A percentile compares a stretch with the other conserved stretches of the same genome.
These are phyloP conservation scores for Stenoptilia bipunctidactyla DNA, from an alignment of 2,888 invertebrate species.

Conservation along the genomic window DNA sequence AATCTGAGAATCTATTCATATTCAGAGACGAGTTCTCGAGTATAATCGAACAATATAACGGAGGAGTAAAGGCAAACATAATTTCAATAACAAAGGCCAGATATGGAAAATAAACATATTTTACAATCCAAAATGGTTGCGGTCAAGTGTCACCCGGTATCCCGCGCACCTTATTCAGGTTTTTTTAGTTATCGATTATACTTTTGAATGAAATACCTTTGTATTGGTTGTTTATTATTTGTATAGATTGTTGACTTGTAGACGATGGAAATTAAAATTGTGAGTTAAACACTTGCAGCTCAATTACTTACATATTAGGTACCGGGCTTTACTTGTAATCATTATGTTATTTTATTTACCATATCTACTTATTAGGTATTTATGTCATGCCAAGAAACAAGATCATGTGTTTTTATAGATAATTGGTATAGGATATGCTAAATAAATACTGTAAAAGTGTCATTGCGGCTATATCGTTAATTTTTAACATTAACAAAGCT, in stretches of 20 bases:
- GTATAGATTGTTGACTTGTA: too few relatives aligned
- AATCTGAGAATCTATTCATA: slow-evolving; percentile 59
- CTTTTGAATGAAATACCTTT: slow-evolving; percentile 47
- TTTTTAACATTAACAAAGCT: slow-evolving; percentile 33
- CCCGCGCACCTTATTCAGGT: slow-evolving; percentile 30
- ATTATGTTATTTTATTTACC: too few relatives aligned
- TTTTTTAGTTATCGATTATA: slow-evolving; percentile 62
- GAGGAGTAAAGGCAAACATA: slow-evolving; percentile 69
- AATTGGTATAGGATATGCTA: slow-evolving; percentile 11
- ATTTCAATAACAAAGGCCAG: slow-evolving; percentile 69
- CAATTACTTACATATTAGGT: too few relatives aligned
- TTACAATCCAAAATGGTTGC: slow-evolving; percentile 69
- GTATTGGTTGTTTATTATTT: slow-evolving; percentile 32
- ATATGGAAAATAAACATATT: slow-evolving; percentile 71
- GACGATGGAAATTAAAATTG: too few relatives aligned
- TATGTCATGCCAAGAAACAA: too few relatives aligned
- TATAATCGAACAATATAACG: slow-evolving; percentile 70
- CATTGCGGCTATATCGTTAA: slow-evolving; percentile 22
- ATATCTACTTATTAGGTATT: too few relatives aligned
- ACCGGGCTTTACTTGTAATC: too few relatives aligned
- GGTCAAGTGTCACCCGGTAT: slow-evolving; percentile 58
- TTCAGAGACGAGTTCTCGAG: slow-evolving; percentile 61
- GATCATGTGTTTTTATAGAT: slow-evolving; percentile 2
- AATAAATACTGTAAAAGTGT: slow-evolving; percentile 7
- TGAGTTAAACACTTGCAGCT: too few relatives aligned